Base-by-base conservation (phyloP, 2,888 invertebrate genomes). In the Netelia virgata region DNA sequence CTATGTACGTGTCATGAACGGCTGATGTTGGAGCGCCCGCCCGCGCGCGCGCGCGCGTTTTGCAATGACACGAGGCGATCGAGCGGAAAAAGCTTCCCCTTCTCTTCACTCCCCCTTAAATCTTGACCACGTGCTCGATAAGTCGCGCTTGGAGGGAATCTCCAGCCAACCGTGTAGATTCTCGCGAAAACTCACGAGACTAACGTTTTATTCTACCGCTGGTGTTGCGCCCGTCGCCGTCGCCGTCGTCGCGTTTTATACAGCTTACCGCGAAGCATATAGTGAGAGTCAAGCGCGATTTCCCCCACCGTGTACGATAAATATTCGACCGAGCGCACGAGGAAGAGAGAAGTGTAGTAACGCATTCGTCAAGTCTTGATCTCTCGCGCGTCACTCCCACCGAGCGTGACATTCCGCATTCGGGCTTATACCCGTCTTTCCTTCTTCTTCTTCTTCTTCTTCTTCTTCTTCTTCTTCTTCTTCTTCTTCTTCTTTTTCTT, bases 341-440 rank as follows among this genome's bases (percentile, higher is more conserved):
- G 14, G 14, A 14, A 10, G 14, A 47, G 47, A 47, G 14, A 47
- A 47, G 36, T 6, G 36, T 36, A 8, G 36, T 36, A 8, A 36
- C 5, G 63, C 64, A 75, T 75, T 75, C 74, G 74, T 75, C 74
- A 64, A 75, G 8, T 47, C 47, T 14, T 14, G 11, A 14, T 47
- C 11, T 47, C 11, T 75, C 53, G 74, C 20, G 74, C 63, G 63
- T 69, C 77, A 77, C 68, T 77, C 14, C 61, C 14, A 28, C 50
- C 77, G 36, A 0, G 0, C 23, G 47, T 77, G 76, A 68, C 68
- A 77, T 68, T 68, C 59, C 43, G 23, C 55, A 79, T 79, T 79
- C 61, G 8, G 68, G 18, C 55, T 43, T 43, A 8, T 8, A 2
- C 57, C 23, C 63, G 63, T 28, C 18, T 16, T 41, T n/a, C 11